Evolutionary conservation across 2,797 vertebrate genomes (phyloP), one percentile per base, ranked within the genome.

Genomic region (Smutsia gigantea): DNA sequence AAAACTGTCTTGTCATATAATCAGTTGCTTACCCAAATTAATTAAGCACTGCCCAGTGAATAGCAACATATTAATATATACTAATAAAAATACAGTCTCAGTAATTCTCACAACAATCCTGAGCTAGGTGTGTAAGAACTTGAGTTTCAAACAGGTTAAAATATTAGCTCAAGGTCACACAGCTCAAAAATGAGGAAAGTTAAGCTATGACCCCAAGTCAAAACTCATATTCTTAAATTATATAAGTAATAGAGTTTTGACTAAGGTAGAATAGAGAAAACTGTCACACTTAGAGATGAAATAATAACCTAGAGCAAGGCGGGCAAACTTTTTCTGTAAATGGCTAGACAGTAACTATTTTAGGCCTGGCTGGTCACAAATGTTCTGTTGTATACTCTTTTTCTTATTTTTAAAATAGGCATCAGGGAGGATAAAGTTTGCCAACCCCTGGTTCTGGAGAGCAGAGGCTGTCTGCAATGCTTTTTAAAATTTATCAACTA

Each of bases 61-160:
- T 31, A 42, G 53, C 18, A 39, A 83, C 5, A 64, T 66, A 85
- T 2, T 61, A 89, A 75, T 46, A 90, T 10, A 85, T 66, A 72
- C 42, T 79, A 94, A 87, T n/a, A 57, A 82, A 92, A 86, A 85
- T 53, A 77, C 2, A 82, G 55, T 61, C 42, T 53, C 34, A 86
- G 14, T 75, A 96, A 93, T 79, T 79, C 79, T 97, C 55, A 75
- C 39, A 68, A 82, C 14, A 66, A 88, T 51, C 39, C 57, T 79
- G 37, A 86, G 17, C 19, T 75, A 42, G 23, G 5, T 57, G 59
- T 63, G 34, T 51, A 25, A 42, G 21, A 90, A 87, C n/a, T 8
- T 64, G 64, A 64, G 4, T 79, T 91, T 89, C 84, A 95, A 81
- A 86, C 64, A 91, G 29, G 27, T 72, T 78, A 84, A 72, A n/a